Evolutionary conservation across 2,888 invertebrate genomes (phyloP), one percentile per base, ranked within the genome.

Genomic region (Pristionchus mayeri): DNA sequence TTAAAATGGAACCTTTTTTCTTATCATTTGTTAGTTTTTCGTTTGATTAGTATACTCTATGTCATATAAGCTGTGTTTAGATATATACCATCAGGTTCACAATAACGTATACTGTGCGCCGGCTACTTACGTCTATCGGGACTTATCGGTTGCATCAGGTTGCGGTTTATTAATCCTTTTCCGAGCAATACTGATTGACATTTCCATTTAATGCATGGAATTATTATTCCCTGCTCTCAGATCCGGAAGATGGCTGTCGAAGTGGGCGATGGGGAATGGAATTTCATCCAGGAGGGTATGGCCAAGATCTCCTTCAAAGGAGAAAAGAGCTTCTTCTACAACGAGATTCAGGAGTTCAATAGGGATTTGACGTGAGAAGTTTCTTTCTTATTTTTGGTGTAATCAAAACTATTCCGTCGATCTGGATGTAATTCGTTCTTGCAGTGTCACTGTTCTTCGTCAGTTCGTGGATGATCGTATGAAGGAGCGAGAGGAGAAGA

Each of bases 341-440:
- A 99, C 94, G 94, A 98, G 0, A 98, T 98, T 0, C 98, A 98
- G 93, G 97, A 99, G 93, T 99, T 99, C 92, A 99, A 99, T 93
- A 95, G 99, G 88, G 99, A 99, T 94, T 94, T 99, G 80, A 96
- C 95, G 94, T 94, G 75, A 81, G 24, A 27, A 7, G 60, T 50
- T 84, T 18, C 3, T n/a, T 21, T 44, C 24, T 37, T n/a, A 21
- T 71, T 44, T 21, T 13, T 44, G n/a, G 7, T 54, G n/a, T n/a
- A 54, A 21, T 7, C 54, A 21, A 11, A 6, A 11, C 57, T 1
- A 21, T 3, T 57, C 54, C 50, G 13, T 21, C 21, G 3, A 21
- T 54, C 30, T 67, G 30, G 30, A 13, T 27, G 16, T 21, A 30
- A 63, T 24, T 30, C 21, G 37, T 63, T 6, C 79, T 93, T 94